Percentiles rank a stretch among this genome's conserved stretches.
phyloP scores from a whole-genome alignment of 2,113 vertebrate genomes.

The Hemicordylus capensis region DNA sequence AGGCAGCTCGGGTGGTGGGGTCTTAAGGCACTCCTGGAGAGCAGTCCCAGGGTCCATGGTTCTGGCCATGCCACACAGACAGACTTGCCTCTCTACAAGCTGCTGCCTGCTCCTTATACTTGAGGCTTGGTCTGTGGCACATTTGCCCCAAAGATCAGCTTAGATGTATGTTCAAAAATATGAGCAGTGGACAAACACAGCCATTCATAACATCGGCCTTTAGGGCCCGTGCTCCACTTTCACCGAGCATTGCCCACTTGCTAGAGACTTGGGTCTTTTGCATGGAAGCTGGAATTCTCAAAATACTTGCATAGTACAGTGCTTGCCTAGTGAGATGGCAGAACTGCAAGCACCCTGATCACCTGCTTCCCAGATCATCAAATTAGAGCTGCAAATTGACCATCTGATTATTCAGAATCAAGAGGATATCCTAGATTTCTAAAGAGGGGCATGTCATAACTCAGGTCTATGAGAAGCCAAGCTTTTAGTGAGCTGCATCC shows the following conservation, averaged over 20 bases:
- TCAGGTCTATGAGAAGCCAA: neutral
- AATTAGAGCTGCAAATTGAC: neutral
- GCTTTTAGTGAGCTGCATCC: neutral
- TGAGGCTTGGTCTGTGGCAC: too few relatives aligned
- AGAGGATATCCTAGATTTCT: neutral
- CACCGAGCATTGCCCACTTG: neutral
- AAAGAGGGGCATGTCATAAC: neutral
- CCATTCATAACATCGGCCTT: too few relatives aligned
- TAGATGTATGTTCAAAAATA: neutral
- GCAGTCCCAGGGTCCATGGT: too few relatives aligned
- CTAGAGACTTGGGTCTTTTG: neutral
- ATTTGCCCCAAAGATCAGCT: neutral
- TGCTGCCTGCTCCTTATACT: neutral
- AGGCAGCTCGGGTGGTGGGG: neutral
- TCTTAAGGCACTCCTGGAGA: neutral
- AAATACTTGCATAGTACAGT: too few relatives aligned
- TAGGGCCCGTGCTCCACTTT: neutral
- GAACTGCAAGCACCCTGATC: neutral
- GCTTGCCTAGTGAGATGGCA: neutral
- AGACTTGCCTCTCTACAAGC: neutral
- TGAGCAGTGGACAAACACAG: neutral
- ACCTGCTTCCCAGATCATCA: neutral
- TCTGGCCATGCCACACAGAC: neutral
- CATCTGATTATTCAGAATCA: neutral
- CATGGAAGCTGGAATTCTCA: neutral